These are phyloP conservation scores for Drosophila rellima DNA, from an alignment of 2,888 invertebrate genomes.

Conservation along the genomic window DNA sequence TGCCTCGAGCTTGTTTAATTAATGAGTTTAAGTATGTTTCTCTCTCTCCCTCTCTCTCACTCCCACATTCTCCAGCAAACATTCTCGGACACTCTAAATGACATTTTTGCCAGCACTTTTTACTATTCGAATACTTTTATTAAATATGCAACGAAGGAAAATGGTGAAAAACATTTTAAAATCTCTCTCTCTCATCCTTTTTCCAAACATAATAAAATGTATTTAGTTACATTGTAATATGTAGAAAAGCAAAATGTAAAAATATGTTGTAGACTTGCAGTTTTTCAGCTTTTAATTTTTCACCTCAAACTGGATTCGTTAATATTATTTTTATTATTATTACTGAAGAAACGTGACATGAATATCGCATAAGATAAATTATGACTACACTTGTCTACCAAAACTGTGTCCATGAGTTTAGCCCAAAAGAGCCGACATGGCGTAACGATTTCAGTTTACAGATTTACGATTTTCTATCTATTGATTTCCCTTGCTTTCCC, in stretches of 20 bases:
- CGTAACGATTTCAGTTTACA: slow-evolving; percentile 39
- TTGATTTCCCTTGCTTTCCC: slow-evolving; percentile 27
- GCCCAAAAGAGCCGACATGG: slow-evolving; percentile 51
- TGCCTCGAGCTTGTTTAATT: slow-evolving; percentile 63
- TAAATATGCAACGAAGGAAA: neutral
- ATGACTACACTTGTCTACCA: slow-evolving; percentile 52
- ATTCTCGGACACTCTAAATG: slow-evolving; percentile 5
- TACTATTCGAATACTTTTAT: neutral
- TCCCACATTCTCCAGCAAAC: neutral
- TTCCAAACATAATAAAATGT: neutral
- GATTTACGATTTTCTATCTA: slow-evolving; percentile 38
- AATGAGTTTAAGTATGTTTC: slow-evolving; percentile 49
- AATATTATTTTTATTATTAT: slow-evolving; percentile 3
- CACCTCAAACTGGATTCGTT: slow-evolving; percentile 42
- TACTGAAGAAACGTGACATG: slow-evolving; percentile 17
- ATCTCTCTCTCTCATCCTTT: neutral
- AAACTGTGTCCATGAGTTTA: slow-evolving; percentile 25
- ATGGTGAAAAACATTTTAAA: neutral
- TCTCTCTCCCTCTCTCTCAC: neutral
- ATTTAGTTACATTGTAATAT: neutral
- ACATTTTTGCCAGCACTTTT: neutral
- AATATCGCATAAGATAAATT: slow-evolving; percentile 49
- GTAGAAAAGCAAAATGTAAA: neutral
- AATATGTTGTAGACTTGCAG: neutral
- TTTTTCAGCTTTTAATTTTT: slow-evolving; percentile 32